A percentile compares a stretch with the other conserved stretches of the same genome.
Evolutionary conservation across 2,888 invertebrate species (phyloP).

Genomic region (Dione juno): DNA sequence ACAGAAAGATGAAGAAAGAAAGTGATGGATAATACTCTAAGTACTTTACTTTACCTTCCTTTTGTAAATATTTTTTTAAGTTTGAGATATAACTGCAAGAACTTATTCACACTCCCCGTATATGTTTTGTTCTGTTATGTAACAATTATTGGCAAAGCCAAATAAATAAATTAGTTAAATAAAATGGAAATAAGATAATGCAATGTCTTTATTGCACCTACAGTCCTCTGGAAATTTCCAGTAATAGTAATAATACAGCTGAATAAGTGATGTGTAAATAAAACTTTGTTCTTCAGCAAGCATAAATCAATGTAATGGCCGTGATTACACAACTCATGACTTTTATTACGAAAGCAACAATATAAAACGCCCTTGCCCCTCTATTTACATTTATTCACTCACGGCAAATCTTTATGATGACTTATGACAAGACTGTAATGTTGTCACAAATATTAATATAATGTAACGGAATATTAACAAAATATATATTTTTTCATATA

Average conservation of each 20-base stretch:
- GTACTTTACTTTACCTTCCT: too few species aligned
- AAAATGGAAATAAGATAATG: too few species aligned
- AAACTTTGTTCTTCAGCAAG: conserved; percentile 6
- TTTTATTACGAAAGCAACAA: conserved; percentile 10
- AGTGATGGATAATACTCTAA: too few species aligned
- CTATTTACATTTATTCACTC: conserved; percentile 1
- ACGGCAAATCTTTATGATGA: neutral
- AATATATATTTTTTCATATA: neutral
- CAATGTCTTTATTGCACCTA: too few species aligned
- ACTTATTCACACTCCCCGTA: too few species aligned
- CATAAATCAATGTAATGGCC: neutral
- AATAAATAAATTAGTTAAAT: too few species aligned
- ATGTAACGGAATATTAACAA: neutral
- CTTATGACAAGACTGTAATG: neutral
- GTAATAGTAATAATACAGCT: neutral
- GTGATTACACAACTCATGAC: neutral
- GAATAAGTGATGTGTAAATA: conserved; percentile 2
- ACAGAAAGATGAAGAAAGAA: too few species aligned
- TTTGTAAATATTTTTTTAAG: too few species aligned
- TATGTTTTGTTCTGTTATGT: too few species aligned
- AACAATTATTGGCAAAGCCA: too few species aligned
- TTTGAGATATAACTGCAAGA: too few species aligned
- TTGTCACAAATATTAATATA: neutral
- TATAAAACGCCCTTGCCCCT: conserved; percentile 12
- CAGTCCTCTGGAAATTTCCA: neutral